Conservation (phyloP, 2,797 vertebrate species). For the Pelochelys cantorii region DNA sequence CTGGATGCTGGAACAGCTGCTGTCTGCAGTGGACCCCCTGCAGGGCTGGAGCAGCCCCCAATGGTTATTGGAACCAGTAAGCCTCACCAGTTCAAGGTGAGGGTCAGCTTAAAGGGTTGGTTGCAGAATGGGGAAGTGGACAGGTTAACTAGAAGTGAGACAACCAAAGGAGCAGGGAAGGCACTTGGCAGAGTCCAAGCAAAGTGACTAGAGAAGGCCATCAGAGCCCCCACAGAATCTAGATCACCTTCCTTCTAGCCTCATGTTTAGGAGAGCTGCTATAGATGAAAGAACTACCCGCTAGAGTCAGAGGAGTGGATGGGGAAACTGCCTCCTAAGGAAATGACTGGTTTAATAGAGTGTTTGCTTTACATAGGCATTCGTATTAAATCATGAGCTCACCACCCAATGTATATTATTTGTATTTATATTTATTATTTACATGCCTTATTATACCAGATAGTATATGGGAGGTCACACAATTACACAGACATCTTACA, state of each 20-base stretch:
- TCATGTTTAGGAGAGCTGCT: background rate
- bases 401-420: background rate
- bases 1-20: too few relatives aligned
- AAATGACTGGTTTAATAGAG: background rate
- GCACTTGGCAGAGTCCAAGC: background rate
- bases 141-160: background rate
- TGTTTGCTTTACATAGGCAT: background rate
- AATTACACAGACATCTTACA: background rate
- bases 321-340: background rate
- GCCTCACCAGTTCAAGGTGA: too few relatives aligned
- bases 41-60: too few relatives aligned
- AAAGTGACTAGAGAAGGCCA: background rate
- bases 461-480: background rate
- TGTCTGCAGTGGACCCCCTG: too few relatives aligned
- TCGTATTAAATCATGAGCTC: background rate
- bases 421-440: background rate
- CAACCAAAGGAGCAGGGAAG: background rate
- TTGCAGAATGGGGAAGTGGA: background rate
- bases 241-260: background rate
- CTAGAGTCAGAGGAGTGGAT: background rate
- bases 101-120: background rate
- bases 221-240: background rate
- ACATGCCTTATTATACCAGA: background rate
- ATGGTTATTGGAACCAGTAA: too few relatives aligned
- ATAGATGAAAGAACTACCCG: background rate